Conservation (phyloP, 2,888 invertebrate genomes). For the Euplexia lucipara region DNA sequence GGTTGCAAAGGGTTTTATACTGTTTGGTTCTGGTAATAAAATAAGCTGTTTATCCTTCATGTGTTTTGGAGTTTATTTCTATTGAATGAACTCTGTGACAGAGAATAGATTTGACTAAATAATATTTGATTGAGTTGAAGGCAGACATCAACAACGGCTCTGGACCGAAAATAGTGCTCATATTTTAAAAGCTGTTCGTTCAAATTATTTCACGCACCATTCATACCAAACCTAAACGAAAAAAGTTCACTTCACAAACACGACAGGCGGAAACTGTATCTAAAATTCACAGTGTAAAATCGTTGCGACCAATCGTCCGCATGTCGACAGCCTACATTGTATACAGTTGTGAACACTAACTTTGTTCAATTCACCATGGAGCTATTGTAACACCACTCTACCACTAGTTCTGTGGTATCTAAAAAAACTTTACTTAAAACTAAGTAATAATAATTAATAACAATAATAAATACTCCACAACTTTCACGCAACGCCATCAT, state of each 20-base stretch:
- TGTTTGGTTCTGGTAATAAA: constrained; percentile 13
- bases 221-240: not conserved
- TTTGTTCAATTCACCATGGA: constrained; percentile 21
- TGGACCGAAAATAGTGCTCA: no score
- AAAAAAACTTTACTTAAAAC: not conserved
- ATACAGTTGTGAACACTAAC: constrained; percentile 12
- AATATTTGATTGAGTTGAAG: not conserved
- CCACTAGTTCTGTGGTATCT: not conserved
- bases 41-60: constrained; percentile 22
- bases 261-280: constrained; percentile 14
- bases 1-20: constrained; percentile 14
- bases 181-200: not conserved
- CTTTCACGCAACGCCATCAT: no score
- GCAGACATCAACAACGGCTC: no score
- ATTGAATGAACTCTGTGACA: constrained; percentile 19
- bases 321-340: not conserved
- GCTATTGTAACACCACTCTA: constrained; percentile 8
- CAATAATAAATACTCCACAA: not conserved
- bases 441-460: not conserved
- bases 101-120: not conserved
- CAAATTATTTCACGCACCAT: not conserved
- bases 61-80: constrained; percentile 18
- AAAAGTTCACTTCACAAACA: not conserved
- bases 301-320: constrained; percentile 14
- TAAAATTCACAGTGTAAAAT: constrained; percentile 16